Evolutionary conservation across 2,113 vertebrate genomes (phyloP), one percentile per base, ranked within the genome.

Genomic region (Lampris megalopsis): DNA sequence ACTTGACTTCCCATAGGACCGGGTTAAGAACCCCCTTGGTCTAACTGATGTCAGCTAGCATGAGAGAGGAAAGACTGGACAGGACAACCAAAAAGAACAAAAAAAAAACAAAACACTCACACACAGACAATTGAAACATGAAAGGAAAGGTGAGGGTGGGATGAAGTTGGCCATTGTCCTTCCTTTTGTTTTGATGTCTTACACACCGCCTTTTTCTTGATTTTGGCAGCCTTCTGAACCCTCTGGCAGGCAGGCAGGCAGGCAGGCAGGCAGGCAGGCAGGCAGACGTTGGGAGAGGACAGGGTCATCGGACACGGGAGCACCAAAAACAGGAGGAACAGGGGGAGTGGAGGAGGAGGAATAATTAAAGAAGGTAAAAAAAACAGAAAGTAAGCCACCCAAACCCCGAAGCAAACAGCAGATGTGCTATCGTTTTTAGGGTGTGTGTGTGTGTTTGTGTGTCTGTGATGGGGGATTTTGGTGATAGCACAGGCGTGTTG

Each of bases 191-290:
- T 73, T 75, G 71, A 85, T 88, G 24, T 93, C 92, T 94, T 96
- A 98, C 97, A 96, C 96, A 99, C 98, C 98, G 94, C 96, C 96
- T 98, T 99, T 94, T 98, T 99, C 97, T 99, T 99, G 97, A 97
- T 97, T 96, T 98, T 99, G 95, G 98, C 96, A 93, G 97, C 97
- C 94, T 99, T 99, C 92, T 99, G 98, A 94, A 99, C 97, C 97
- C 97, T 98, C 98, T 99, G 96, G 91, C 89, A 90, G 95, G 93
- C 88, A 85, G 72, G 65, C 71, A 70, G 82, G 90, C 92, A 86
- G 87, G 81, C 85, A 87, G 67, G 66, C 50, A 77, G 77, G 85
- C 68, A 61, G 75, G 79, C 57, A 78, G 81, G 79, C 56, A 71
- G 84, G 87, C 80, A 80, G 91, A 78, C 70, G 88, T 84, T 90